A percentile compares a stretch with the other conserved stretches of the same genome.
phyloP scores from a whole-genome alignment of 2,888 invertebrate species.

The Dorcus hopei region DNA sequence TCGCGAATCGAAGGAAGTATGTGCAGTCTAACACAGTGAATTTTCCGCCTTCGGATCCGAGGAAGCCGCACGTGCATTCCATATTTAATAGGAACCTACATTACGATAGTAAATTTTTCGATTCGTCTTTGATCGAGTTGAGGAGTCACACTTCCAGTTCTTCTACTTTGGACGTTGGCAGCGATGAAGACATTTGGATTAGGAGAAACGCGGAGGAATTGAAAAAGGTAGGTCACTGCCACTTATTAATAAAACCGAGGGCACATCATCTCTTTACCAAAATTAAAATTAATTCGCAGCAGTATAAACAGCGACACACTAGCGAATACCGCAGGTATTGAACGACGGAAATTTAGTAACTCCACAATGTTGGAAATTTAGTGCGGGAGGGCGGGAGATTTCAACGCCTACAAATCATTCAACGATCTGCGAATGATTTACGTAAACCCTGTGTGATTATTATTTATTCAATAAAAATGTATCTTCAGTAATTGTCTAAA shows the following conservation, averaged over 20 bases:
- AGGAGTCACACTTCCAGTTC: conserved; percentile 68
- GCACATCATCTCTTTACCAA: too few species aligned
- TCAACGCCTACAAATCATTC: too few species aligned
- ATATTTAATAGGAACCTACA: conserved; percentile 62
- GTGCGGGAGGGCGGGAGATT: too few species aligned
- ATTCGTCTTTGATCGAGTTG: conserved; percentile 77
- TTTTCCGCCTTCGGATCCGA: conserved; percentile 61
- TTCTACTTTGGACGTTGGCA: conserved; percentile 56
- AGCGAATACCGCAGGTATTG: too few species aligned
- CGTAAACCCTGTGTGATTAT: too few species aligned
- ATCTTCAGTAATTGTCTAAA: neutral
- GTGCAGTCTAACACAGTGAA: conserved; percentile 66
- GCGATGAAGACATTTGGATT: conserved; percentile 69
- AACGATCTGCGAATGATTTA: too few species aligned
- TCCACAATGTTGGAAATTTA: too few species aligned
- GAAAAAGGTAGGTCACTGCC: conserved; percentile 54
- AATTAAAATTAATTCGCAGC: too few species aligned
- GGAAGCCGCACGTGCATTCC: conserved; percentile 59
- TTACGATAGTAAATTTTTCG: conserved; percentile 77
- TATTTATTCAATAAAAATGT: neutral
- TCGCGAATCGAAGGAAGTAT: conserved; percentile 51
- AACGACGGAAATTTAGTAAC: too few species aligned
- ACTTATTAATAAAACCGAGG: neutral
- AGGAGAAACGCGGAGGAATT: conserved; percentile 54
- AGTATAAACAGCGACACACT: too few species aligned